Evolutionary conservation across 2,113 vertebrate species (phyloP), one percentile per base, ranked within the genome.

Genomic region (Boleophthalmus pectinirostris): DNA sequence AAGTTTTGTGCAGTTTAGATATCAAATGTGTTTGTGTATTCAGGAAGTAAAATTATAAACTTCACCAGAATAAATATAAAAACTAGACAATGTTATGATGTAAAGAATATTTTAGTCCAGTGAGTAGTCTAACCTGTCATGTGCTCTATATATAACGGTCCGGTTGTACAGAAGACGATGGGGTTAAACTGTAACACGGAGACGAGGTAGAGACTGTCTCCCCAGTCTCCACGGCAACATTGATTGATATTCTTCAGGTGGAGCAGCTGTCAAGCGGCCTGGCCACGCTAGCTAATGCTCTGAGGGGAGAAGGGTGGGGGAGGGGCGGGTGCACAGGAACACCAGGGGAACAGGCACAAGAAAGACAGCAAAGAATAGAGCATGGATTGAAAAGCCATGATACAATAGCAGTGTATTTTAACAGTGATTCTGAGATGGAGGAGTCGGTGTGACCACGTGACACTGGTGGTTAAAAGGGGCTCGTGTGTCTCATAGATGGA

Each of bases 191-290:
- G 79, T 65, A 75, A 70, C 74, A 25, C 47, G 69, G 68, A 75
- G 68, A 57, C 72, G 81, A 75, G 80, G 46, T 53, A 74, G 81
- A 65, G 80, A 92, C 78, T 33, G 88, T 97, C 92, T 94, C 95
- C 93, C 95, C 93, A 90, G 88, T 97, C 92, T 94, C 95, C 93
- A 95, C 93, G 90, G 95, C 91, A 94, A 96, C 93, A 82, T 91
- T 93, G 92, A 85, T 95, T 95, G 92, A 79, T 90, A 92, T 95
- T 93, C 93, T 93, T 93, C 93, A 95, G 95, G 94, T 95, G 87
- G 86, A 93, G 87, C 84, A 89, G 87, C 92, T 90, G 90, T 88
- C 88, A 90, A 90, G 91, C 91, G 86, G 89, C 91, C 85, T 88
- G 93, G 90, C 87, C 89, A 87, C 93, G 88, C 85, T 89, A 93